Conservation (phyloP, 2,888 invertebrate genomes). For the Eudasyphora cyanicolor region DNA sequence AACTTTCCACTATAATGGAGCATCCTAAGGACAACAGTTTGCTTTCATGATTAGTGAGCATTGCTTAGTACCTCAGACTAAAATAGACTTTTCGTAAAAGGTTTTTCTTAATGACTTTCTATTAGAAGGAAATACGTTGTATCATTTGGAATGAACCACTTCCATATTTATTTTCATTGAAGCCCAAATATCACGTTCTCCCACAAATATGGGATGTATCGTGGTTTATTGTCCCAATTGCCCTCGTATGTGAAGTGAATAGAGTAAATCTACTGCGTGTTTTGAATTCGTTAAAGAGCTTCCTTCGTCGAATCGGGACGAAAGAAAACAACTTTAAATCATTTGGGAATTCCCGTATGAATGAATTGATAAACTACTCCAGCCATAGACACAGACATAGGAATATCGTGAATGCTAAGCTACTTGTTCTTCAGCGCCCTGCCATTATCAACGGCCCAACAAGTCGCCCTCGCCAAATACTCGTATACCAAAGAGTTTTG, state of each 20-base stretch:
- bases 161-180: too few relatives aligned
- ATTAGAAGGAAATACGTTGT: too few relatives aligned
- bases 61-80: too few relatives aligned
- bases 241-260: conserved; percentile 62
- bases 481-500: conserved; percentile 34
- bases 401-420: conserved; percentile 31
- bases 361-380: conserved; percentile 54
- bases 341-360: conserved; percentile 63
- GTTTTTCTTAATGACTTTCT: too few relatives aligned
- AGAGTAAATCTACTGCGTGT: conserved; percentile 67
- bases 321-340: conserved; percentile 52
- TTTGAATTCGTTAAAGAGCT: conserved; percentile 60
- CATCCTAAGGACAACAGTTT: too few relatives aligned
- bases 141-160: too few relatives aligned
- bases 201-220: too few relatives aligned
- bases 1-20: too few relatives aligned
- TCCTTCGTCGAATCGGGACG: conserved; percentile 32
- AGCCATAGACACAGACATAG: background rate
- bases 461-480: conserved; percentile 11
- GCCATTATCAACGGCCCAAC: background rate
- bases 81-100: too few relatives aligned
- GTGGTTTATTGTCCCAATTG: background rate
- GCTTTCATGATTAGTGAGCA: too few relatives aligned
- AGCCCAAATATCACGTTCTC: too few relatives aligned
- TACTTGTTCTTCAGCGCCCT: conserved; percentile 29